Base-by-base conservation (phyloP, 2,888 invertebrate genomes). In the Iphiclides podalirius region DNA sequence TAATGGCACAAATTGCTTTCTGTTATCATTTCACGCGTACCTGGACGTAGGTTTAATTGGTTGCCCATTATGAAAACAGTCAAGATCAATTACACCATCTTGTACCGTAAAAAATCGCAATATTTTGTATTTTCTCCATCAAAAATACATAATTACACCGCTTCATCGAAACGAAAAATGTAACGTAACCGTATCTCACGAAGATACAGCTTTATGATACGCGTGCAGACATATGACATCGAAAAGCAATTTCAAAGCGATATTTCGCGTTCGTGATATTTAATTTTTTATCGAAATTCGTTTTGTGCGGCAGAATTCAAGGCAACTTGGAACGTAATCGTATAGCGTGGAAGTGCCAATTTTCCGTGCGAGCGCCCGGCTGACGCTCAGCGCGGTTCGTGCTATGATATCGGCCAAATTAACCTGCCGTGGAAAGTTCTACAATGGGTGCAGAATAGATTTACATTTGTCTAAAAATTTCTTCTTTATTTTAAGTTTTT, bases 271-370 rank as follows among this genome's bases (percentile, higher is more conserved):
- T 57, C 55, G 58, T 54, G 59, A 55, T 59, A 58, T 64, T 70
- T 75, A 70, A 72, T 72, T 68, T 75, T 78, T 80, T 75, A 75
- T 71, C 72, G 54, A 63, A 63, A 56, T 64, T 37, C 14, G 41
- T 31, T 31, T 57, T 56, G 55, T 45, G 55, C 56, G 54, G 65
- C 66, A 68, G 8, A 9, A 9, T 28, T n/a, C 77, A 77, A 60
- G 75, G 77, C 71, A 84, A 82, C 77, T 82, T 83, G 73, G 76
- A 70, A 73, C 81, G 72, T 84, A 84, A 84, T 83, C 77, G 69
- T 78, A 82, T 77, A 69, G 74, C 46, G 72, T 66, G 75, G 75
- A 38, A 72, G 77, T 79, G 66, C 75, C 83, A 86, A 86, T 86
- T 86, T 86, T 84, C 81, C 81, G 77, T 83, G 69, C 72, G 79